Conservation (phyloP, 2,888 invertebrate species). For the Thereva nobilitata region DNA sequence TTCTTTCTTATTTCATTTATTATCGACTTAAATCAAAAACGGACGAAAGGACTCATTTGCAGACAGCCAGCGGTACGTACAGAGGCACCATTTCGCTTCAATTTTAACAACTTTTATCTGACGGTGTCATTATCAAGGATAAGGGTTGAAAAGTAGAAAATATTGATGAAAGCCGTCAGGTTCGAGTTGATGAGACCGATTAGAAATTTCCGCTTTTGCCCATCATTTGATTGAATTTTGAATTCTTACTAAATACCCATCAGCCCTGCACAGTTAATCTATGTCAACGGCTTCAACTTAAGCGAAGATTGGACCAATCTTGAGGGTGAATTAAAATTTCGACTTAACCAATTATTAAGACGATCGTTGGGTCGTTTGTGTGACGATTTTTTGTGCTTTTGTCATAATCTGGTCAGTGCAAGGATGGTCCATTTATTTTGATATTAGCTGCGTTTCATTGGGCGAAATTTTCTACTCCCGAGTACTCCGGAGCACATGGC, state of each 20-base stretch:
- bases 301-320: too few species aligned
- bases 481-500: too few species aligned
- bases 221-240: slow-evolving; percentile 25
- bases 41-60: slow-evolving; percentile 11
- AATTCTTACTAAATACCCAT: background rate
- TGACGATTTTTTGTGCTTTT: too few species aligned
- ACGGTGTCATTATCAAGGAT: slow-evolving; percentile 7
- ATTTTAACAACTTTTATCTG: slow-evolving; percentile 18
- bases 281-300: too few species aligned
- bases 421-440: too few species aligned
- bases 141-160: slow-evolving; percentile 7
- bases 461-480: too few species aligned
- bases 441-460: too few species aligned
- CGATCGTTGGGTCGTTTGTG: too few species aligned
- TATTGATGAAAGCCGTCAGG: background rate
- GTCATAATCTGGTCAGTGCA: too few species aligned
- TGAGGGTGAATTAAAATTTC: too few species aligned
- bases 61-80: slow-evolving; percentile 4
- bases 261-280: too few species aligned
- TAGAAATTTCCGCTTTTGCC: slow-evolving; percentile 13
- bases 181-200: slow-evolving; percentile 2
- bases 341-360: too few species aligned
- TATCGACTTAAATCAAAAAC: slow-evolving; percentile 27
- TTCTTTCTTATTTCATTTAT: slow-evolving; percentile 24
- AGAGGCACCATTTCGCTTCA: slow-evolving; percentile 10